Evolutionary conservation across 1,140 invertebrate genomes (phyloP).

Genomic region (Drosophila pseudoobscura): DNA sequence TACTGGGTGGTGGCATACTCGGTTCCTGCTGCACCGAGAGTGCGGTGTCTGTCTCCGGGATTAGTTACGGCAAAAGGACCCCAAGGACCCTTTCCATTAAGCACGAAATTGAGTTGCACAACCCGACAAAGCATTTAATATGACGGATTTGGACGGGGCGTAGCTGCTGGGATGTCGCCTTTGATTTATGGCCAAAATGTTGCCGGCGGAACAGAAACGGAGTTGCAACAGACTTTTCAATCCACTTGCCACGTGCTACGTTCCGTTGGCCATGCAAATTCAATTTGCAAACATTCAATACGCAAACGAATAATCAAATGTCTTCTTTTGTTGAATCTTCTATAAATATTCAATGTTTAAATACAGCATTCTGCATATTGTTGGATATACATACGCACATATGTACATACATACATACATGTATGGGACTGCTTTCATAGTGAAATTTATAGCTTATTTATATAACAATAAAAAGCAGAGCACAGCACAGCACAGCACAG

Average conservation of each 20-base stretch:
- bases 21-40: neutral
- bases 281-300: slow-evolving; percentile 34
- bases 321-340: slow-evolving; percentile 24
- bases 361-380: slow-evolving; percentile 7
- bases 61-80: slow-evolving; percentile 32
- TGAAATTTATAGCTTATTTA: slow-evolving; percentile 76
- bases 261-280: slow-evolving; percentile 16
- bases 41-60: slow-evolving; percentile 7
- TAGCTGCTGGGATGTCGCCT: slow-evolving; percentile 8
- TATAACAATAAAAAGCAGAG: slow-evolving; percentile 70
- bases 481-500: slow-evolving; percentile 33
- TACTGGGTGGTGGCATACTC: slow-evolving; percentile 21
- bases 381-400: neutral
- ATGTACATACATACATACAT: no score
- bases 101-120: slow-evolving; percentile 65
- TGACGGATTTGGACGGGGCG: slow-evolving; percentile 42
- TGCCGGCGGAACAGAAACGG: no score
- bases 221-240: slow-evolving; percentile 7
- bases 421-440: slow-evolving; percentile 47
- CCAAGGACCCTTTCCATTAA: slow-evolving; percentile 31
- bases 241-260: neutral
- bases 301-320: slow-evolving; percentile 4
- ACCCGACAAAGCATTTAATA: slow-evolving; percentile 55
- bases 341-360: slow-evolving; percentile 3
- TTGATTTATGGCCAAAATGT: slow-evolving; percentile 34